These are phyloP conservation scores for Podarcis cretensis DNA, from an alignment of 2,113 vertebrate species.

Conservation along the genomic window DNA sequence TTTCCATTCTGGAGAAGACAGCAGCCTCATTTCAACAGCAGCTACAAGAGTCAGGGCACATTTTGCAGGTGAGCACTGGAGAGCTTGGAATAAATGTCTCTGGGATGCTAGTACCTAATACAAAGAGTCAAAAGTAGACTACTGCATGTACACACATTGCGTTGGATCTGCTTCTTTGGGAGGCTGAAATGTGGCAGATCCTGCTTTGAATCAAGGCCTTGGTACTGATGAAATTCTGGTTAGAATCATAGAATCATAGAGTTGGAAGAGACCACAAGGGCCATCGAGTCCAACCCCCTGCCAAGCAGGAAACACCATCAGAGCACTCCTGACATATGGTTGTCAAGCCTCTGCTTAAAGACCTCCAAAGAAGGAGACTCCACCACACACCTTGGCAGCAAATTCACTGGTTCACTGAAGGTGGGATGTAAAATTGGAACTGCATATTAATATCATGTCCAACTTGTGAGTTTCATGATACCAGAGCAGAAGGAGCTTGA, in stretches of 20 bases:
- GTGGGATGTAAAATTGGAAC: background rate
- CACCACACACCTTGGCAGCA: too few species aligned
- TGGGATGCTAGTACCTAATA: background rate
- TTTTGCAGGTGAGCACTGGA: slow-evolving; percentile 78
- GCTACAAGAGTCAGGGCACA: slow-evolving; percentile 89
- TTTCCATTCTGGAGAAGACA: slow-evolving; percentile 93
- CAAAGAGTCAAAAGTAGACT: too few species aligned
- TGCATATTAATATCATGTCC: background rate
- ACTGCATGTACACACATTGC: background rate
- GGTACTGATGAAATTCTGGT: background rate
- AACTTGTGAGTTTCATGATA: background rate
- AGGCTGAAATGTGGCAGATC: too few species aligned
- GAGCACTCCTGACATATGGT: too few species aligned
- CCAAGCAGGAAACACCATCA: too few species aligned
- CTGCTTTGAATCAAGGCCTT: background rate
- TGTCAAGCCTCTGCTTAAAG: too few species aligned
- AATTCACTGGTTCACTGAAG: background rate
- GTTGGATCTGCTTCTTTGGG: background rate
- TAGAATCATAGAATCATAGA: too few species aligned
- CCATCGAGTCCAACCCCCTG: too few species aligned
- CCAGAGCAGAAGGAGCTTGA: background rate
- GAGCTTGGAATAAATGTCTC: background rate
- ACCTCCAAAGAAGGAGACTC: too few species aligned
- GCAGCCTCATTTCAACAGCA: slow-evolving; percentile 87
- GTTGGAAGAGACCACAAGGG: too few species aligned